These are phyloP conservation scores for Sarcophaga variegata DNA, from an alignment of 2,888 invertebrate species.

Conservation along the genomic window DNA sequence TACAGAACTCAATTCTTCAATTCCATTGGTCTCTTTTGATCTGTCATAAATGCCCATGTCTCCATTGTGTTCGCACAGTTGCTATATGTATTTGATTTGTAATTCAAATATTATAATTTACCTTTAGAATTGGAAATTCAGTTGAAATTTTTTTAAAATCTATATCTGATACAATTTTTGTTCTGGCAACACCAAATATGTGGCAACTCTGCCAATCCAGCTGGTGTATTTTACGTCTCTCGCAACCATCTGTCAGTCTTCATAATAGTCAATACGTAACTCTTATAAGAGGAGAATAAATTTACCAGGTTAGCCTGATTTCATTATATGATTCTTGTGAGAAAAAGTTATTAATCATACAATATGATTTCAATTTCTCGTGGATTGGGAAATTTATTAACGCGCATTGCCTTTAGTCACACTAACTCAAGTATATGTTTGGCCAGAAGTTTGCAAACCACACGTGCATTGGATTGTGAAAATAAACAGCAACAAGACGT, in stretches of 20 bases:
- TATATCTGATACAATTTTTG: no score
- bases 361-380: conserved; percentile 63
- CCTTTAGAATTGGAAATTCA: no score
- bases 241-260: not conserved
- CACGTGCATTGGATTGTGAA: conserved; percentile 43
- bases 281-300: conserved; percentile 14
- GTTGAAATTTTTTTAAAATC: no score
- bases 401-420: conserved; percentile 55
- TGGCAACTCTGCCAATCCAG: no score
- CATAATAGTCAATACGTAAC: not conserved
- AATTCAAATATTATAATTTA: no score
- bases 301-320: not conserved
- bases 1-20: no score
- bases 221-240: not conserved
- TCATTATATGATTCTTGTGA: not conserved
- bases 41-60: no score
- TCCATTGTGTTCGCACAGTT: no score
- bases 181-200: no score
- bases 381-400: conserved; percentile 57
- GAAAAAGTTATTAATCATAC: conserved; percentile 16
- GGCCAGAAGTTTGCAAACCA: conserved; percentile 42
- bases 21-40: no score
- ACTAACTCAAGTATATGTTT: conserved; percentile 2
- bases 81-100: no score
- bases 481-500: conserved; percentile 26